phyloP scores from a whole-genome alignment of 2,797 vertebrate genomes.

The Chloroceryle amazona region DNA sequence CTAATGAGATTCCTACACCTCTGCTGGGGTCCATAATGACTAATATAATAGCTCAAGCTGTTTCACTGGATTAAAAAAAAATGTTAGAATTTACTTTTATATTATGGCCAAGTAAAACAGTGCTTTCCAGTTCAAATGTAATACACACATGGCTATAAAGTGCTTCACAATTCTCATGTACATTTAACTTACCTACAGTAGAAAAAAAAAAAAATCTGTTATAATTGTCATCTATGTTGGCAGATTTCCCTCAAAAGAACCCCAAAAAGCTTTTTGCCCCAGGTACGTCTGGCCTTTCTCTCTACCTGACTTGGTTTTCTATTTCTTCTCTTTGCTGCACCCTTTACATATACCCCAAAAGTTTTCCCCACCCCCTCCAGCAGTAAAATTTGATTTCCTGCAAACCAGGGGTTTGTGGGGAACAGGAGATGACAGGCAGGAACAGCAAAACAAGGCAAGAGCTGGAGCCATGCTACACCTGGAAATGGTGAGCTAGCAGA shows the following conservation, averaged over 20 bases:
- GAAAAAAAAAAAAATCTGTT: background rate
- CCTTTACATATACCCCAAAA: background rate
- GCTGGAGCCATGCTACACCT: fast-evolving
- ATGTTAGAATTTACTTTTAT: constrained; percentile 18
- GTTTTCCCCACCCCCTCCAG: fast-evolving
- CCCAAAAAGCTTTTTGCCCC: background rate
- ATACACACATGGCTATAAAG: background rate
- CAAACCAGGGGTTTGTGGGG: fast-evolving
- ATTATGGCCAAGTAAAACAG: background rate
- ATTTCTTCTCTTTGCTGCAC: background rate
- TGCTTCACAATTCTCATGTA: background rate
- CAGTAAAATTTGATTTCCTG: background rate
- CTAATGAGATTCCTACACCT: constrained; percentile 51
- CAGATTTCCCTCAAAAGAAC: background rate
- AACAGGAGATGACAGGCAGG: background rate
- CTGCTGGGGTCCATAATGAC: constrained; percentile 35
- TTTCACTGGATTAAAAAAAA: constrained; percentile 9
- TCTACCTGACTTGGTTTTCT: background rate
- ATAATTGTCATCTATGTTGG: fast-evolving
- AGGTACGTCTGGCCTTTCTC: background rate
- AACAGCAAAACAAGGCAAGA: background rate
- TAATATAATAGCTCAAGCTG: constrained; percentile 13
- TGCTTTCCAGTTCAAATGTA: background rate
- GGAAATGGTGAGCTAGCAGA: fast-evolving
- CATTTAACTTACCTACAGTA: background rate